Conservation (phyloP, 2,113 vertebrate species). For the Okapia johnstoni region DNA sequence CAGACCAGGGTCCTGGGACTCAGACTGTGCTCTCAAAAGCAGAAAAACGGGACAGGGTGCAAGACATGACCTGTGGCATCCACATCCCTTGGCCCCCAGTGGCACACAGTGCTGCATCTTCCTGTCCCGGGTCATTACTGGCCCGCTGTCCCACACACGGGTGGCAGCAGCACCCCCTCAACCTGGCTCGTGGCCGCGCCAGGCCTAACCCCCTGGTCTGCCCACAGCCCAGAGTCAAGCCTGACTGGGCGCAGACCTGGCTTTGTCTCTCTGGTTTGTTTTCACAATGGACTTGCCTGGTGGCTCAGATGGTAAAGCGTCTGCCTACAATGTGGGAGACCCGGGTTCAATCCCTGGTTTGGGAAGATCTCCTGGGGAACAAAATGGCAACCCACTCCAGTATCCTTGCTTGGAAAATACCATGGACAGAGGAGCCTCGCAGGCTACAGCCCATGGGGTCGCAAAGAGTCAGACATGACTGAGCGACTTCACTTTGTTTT, state of each 20-base stretch:
- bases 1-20: not conserved
- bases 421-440: too few relatives aligned
- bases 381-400: too few relatives aligned
- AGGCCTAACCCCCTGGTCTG: rapidly evolving
- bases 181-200: rapidly evolving
- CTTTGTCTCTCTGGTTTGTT: not conserved
- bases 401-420: too few relatives aligned
- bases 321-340: too few relatives aligned
- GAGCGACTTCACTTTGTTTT: not conserved
- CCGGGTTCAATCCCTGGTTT: too few relatives aligned
- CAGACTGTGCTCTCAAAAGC: not conserved
- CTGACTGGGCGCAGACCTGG: not conserved
- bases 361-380: too few relatives aligned
- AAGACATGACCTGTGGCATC: rapidly evolving
- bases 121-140: rapidly evolving
- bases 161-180: too few relatives aligned
- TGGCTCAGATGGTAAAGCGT: too few relatives aligned
- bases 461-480: too few relatives aligned
- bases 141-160: rapidly evolving
- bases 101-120: not conserved
- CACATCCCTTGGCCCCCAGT: not conserved
- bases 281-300: not conserved
- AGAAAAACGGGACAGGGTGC: rapidly evolving
- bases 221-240: not conserved
- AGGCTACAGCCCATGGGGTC: too few relatives aligned